Base-by-base conservation (phyloP, 2,113 vertebrate genomes). In the Rattus rattus region DNA sequence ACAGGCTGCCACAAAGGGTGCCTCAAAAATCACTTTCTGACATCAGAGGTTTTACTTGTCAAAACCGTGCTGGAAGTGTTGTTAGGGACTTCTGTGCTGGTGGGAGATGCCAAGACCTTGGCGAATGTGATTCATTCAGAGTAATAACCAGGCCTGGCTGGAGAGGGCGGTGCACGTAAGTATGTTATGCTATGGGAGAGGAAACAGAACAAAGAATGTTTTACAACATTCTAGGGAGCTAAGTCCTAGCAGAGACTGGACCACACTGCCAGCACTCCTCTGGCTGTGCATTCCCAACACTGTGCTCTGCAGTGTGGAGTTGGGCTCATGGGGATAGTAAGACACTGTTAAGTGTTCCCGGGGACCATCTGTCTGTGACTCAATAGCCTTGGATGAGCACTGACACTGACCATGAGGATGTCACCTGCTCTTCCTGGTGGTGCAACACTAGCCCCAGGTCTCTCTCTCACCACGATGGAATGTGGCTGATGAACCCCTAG, bases 381-480 rank as follows among this genome's bases (percentile, higher is more conserved):
- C 94, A n/a, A 5, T 67, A 54, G 88, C 59, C 65, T 92, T 93
- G 75, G 88, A 22, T 52, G 94, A 94, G 92, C 91, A 73, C 88
- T 91, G 69, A 95, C 30, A 9, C 26, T 7, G 70, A 26, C 49
- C 75, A 79, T 2, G 39, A 7, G n/a, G 59, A 54, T 24, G 65
- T 88, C 94, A 81, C 59, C 70, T 28, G 81, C 43, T 47, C 52
- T n/a, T 30, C 65, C 56, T 89, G 56, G 10, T 3, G 69, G 49
- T 11, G 19, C 69, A 47, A n/a, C 6, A 39, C 33, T 36, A 77
- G 67, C 49, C 69, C 52, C 3, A 43, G 52, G 20, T 17, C 70
- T 88, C 63, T 85, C 43, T 91, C 95, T 97, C 96, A 96, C 80
- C 61, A 13, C 47, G 70, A 92, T 89, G 91, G 96, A 97, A 97